These are phyloP conservation scores for Drosophila nr. fundita DNA, from an alignment of 2,888 invertebrate species.

Conservation along the genomic window DNA sequence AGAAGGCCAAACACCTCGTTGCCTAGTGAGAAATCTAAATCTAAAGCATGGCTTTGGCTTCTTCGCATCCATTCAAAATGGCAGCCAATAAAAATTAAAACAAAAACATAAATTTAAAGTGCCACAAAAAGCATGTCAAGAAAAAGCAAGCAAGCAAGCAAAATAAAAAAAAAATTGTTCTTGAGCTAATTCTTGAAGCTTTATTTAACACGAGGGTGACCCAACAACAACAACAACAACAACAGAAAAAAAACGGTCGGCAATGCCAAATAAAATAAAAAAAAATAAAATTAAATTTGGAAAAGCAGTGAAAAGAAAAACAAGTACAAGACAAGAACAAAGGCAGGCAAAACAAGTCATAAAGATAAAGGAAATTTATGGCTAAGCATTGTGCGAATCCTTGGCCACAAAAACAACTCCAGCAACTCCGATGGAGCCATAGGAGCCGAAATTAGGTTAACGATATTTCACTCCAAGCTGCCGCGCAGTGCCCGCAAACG, in stretches of 20 bases:
- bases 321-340: conserved; percentile 21
- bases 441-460: conserved; percentile 81
- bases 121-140: conserved; percentile 16
- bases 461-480: conserved; percentile 77
- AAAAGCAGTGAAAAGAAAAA: conserved; percentile 25
- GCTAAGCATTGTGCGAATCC: conserved; percentile 61
- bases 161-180: conserved; percentile 31
- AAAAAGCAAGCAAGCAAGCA: conserved; percentile 10
- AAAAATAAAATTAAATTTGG: conserved; percentile 43
- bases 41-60: conserved; percentile 27
- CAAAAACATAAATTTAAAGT: conserved; percentile 54
- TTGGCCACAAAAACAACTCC: conserved; percentile 43
- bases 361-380: conserved; percentile 68
- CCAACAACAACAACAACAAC: conserved; percentile 17
- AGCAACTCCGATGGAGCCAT: conserved; percentile 26
- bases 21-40: conserved; percentile 47
- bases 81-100: conserved; percentile 62
- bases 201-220: conserved; percentile 44
- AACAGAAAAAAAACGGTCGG: conserved; percentile 32
- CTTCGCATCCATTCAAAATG: conserved; percentile 42
- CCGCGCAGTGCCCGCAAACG: conserved; percentile 42
- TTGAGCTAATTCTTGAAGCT: conserved; percentile 64
- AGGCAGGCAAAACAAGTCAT: conserved; percentile 62
- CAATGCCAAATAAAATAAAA: conserved; percentile 49
- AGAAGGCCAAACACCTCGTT: conserved; percentile 10